These are phyloP conservation scores for Rhodeus uyekii DNA, from an alignment of 2,797 vertebrate genomes.

Conservation along the genomic window DNA sequence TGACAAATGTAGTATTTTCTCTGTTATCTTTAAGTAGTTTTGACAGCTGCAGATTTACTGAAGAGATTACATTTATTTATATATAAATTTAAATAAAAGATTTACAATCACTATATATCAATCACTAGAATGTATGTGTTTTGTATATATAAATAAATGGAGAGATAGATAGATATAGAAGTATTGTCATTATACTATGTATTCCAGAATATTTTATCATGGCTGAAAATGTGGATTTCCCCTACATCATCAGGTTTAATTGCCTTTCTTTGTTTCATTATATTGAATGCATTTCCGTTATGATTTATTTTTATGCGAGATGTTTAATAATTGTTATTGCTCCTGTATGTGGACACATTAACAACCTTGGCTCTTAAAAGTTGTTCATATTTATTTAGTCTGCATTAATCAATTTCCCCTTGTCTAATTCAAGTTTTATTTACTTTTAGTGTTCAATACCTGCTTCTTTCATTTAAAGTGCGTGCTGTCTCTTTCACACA, in stretches of 20 bases:
- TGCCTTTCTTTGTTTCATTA: not conserved
- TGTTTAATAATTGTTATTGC: not conserved
- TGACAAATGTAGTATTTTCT: not conserved
- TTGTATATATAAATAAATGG: too few species aligned
- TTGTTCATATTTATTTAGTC: not conserved
- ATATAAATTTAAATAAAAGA: too few species aligned
- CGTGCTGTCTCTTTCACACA: not conserved
- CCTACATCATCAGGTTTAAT: not conserved
- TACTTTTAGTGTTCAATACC: not conserved
- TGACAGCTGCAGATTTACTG: not conserved
- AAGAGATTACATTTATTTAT: not conserved
- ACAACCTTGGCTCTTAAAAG: slow-evolving; percentile 2
- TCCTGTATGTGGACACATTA: not conserved
- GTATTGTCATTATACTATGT: not conserved
- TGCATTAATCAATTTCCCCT: not conserved
- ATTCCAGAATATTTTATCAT: slow-evolving; percentile 17
- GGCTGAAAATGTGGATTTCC: not conserved
- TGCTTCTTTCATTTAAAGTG: not conserved
- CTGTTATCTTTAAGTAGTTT: not conserved
- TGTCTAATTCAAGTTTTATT: not conserved
- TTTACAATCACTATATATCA: too few species aligned
- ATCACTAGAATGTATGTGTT: too few species aligned
- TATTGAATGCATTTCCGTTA: not conserved
- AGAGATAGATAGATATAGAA: slow-evolving; percentile 1
- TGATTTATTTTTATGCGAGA: not conserved